Percentiles rank a stretch among this genome's conserved stretches.
Conservation (phyloP, 1,140 invertebrate genomes). For the Sitobion miscanthi region DNA sequence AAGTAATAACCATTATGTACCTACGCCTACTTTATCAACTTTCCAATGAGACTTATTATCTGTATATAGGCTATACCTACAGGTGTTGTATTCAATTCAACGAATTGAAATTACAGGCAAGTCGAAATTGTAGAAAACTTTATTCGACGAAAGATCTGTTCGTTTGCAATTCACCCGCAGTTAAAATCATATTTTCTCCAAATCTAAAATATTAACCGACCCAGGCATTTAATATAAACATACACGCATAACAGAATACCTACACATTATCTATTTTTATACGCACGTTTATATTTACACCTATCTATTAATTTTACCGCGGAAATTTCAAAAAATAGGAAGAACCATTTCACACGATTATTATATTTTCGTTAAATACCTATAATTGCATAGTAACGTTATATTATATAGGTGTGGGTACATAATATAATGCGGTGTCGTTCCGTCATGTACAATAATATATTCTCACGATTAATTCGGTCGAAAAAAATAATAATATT, state of each 20-base stretch:
- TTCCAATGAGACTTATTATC: background rate
- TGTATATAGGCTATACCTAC: background rate
- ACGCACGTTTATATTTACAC: background rate
- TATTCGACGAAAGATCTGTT: background rate
- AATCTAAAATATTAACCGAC: background rate
- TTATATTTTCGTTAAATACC: background rate
- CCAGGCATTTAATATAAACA: too few species aligned
- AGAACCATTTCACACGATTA: background rate
- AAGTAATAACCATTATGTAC: too few species aligned
- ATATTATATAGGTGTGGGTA: background rate
- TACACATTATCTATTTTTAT: too few species aligned
- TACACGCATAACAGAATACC: too few species aligned
- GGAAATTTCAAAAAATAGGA: background rate
- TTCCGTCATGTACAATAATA: background rate
- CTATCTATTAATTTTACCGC: background rate
- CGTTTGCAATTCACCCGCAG: background rate
- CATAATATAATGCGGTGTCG: background rate
- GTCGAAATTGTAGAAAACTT: background rate
- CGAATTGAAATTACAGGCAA: background rate
- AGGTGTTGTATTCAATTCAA: background rate
- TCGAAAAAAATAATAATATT: background rate
- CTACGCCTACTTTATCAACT: background rate
- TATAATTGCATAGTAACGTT: background rate
- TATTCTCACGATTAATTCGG: background rate
- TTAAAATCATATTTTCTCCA: background rate